These are phyloP conservation scores for Anorthoa munda DNA, from an alignment of 2,888 invertebrate genomes.

Conservation along the genomic window DNA sequence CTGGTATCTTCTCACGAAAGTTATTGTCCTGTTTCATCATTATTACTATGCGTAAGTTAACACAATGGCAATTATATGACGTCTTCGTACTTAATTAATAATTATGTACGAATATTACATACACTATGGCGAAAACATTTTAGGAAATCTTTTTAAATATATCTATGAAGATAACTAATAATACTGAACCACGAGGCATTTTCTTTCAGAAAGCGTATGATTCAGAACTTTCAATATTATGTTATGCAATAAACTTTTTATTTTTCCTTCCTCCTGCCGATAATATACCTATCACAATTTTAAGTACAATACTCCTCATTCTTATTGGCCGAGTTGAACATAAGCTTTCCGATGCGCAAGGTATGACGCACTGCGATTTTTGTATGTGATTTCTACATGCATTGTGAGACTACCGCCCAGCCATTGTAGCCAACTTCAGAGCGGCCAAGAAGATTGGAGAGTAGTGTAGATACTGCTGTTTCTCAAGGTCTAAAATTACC, in stretches of 20 bases:
- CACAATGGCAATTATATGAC: constrained; percentile 20
- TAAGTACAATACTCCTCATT: too few relatives aligned
- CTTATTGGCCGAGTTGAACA: too few relatives aligned
- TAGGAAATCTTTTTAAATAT: not conserved
- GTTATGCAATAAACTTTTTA: not conserved
- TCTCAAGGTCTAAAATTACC: not conserved
- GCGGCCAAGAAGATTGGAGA: too few relatives aligned
- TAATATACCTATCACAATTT: not conserved
- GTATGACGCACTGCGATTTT: too few relatives aligned
- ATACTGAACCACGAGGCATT: not conserved
- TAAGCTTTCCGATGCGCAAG: too few relatives aligned
- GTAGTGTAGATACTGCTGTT: too few relatives aligned
- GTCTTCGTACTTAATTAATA: not conserved
- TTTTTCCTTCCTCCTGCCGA: not conserved
- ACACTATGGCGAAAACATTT: not conserved
- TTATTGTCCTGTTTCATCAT: constrained; percentile 48
- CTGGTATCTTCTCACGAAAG: constrained; percentile 54
- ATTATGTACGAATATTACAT: not conserved
- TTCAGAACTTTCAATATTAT: too few relatives aligned
- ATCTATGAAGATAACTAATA: not conserved
- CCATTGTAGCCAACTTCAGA: too few relatives aligned
- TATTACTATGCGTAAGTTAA: constrained; percentile 5
- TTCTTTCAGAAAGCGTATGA: not conserved
- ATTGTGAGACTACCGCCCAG: too few relatives aligned
- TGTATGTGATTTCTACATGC: too few relatives aligned